Percentiles rank a stretch among this genome's conserved stretches.
These are phyloP conservation scores for Lethrus apterus DNA, from an alignment of 1,140 invertebrate genomes.

Conservation along the genomic window DNA sequence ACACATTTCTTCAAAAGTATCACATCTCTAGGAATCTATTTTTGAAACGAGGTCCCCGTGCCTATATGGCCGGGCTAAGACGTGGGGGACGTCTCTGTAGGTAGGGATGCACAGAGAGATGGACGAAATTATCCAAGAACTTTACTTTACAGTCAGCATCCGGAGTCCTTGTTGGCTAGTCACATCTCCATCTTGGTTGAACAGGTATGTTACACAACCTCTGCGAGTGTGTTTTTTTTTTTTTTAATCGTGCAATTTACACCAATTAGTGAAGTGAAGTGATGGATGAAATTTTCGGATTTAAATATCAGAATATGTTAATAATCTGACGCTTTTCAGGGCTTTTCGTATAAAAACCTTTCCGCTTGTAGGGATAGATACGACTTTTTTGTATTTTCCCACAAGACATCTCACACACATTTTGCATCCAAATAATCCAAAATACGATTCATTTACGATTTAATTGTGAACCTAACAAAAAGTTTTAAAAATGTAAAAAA, in stretches of 20 bases:
- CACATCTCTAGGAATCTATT: slow-evolving; percentile 17
- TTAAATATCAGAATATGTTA: not conserved
- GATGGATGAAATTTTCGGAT: not conserved
- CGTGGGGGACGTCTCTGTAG: slow-evolving; percentile 17
- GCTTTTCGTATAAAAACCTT: not conserved
- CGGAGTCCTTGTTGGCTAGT: slow-evolving; percentile 48
- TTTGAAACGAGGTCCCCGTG: slow-evolving; percentile 22
- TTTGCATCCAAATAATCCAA: not conserved
- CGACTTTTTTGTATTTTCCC: not conserved
- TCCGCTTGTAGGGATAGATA: not conserved
- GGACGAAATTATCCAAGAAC: slow-evolving; percentile 12
- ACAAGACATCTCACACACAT: not conserved
- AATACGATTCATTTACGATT: not conserved
- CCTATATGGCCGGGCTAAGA: slow-evolving; percentile 23
- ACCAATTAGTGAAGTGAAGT: not conserved
- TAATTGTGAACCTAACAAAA: too few relatives aligned
- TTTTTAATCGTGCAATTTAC: slow-evolving; percentile 2
- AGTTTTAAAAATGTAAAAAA: too few relatives aligned
- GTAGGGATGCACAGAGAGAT: slow-evolving; percentile 8
- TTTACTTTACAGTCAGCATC: slow-evolving; percentile 46
- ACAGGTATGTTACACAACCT: slow-evolving; percentile 29
- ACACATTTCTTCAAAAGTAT: not conserved
- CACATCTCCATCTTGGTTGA: slow-evolving; percentile 35
- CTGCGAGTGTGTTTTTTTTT: not conserved
- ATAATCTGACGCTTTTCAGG: not conserved